Evolutionary conservation across 2,113 vertebrate genomes (phyloP).

Genomic region (Otolemur garnettii): DNA sequence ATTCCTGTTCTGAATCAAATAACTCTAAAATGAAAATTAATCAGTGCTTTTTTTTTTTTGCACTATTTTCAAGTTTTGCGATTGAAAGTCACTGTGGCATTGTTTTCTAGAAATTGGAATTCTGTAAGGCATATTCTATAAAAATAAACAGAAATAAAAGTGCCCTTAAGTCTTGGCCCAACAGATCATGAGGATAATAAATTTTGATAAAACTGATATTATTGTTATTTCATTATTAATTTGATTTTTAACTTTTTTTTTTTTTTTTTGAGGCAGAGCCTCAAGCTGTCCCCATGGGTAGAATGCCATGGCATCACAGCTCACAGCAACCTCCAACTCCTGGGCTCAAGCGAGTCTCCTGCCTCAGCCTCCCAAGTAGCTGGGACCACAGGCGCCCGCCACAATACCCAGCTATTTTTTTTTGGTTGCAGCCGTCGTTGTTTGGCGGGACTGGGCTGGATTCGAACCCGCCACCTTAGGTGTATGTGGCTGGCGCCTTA

Average conservation of each 20-base stretch:
- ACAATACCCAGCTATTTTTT: no score
- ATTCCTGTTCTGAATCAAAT: slow-evolving; percentile 3
- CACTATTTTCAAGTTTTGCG: slow-evolving; percentile 9
- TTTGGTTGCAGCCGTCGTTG: no score
- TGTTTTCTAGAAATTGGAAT: slow-evolving; percentile 38
- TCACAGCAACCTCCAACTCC: no score
- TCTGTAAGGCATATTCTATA: background rate
- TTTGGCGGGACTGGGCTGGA: no score
- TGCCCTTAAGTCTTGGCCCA: background rate
- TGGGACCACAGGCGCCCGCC: no score
- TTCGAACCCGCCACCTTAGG: no score
- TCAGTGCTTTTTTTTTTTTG: background rate
- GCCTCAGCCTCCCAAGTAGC: no score
- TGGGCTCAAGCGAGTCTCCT: no score
- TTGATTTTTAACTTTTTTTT: background rate
- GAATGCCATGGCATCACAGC: no score
- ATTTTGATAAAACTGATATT: background rate
- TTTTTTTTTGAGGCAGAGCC: no score
- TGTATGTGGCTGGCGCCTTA: no score
- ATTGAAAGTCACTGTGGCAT: background rate
- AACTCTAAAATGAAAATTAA: slow-evolving; percentile 30
- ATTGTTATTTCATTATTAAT: slow-evolving; percentile 8
- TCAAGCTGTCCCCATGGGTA: no score
- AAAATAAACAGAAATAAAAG: slow-evolving; percentile 45
- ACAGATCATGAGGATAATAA: background rate